Base-by-base conservation (phyloP, 92 coral and sea anemone genomes). In the Montipora capitata region DNA sequence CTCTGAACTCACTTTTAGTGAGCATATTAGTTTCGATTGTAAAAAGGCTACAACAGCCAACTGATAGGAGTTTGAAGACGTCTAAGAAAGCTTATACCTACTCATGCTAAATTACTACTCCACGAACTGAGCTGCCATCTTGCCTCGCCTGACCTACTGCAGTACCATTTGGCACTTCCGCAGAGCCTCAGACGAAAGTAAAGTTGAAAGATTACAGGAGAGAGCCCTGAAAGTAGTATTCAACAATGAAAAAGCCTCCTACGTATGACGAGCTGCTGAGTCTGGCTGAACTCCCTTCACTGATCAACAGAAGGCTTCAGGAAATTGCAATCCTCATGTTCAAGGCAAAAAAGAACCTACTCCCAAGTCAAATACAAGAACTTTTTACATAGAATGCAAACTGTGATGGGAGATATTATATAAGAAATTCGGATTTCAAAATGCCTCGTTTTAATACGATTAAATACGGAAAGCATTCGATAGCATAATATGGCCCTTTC, bases 151-250 rank as follows among this genome's bases (percentile, higher is more conserved):
- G 49, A 70, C 76, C 48, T 70, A 70, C 48, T 71, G 76, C 76
- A 71, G 76, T 44, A 76, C 40, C 2, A 80, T 63, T 15, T 80
- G 85, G 85, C 85, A 80, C 38, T 80, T 62, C 57, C 63, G 85
- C 85, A 80, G 52, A 80, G 83, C 68, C 68, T 78, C 83, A 17
- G 70, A 78, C 67, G 38, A 67, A 35, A 52, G 85, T n/a, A 66
- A 80, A 44, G 39, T 80, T 27, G 76, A 80, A 80, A 27, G 85
- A 65, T 14, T 80, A 80, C 85, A 80, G 59, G 62, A 80, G 72
- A 67, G 76, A 70, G 86, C 77, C 74, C 86, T 81, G 7, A 65
- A 65, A 48, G 43, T 45, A 52, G 67, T 38, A 7, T 79, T 61
- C 58, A 80, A 80, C 42, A 62, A 67, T 15, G 40, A 79, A 17